These are phyloP conservation scores for Carassius auratus DNA, from an alignment of 2,113 vertebrate genomes.

Conservation along the genomic window DNA sequence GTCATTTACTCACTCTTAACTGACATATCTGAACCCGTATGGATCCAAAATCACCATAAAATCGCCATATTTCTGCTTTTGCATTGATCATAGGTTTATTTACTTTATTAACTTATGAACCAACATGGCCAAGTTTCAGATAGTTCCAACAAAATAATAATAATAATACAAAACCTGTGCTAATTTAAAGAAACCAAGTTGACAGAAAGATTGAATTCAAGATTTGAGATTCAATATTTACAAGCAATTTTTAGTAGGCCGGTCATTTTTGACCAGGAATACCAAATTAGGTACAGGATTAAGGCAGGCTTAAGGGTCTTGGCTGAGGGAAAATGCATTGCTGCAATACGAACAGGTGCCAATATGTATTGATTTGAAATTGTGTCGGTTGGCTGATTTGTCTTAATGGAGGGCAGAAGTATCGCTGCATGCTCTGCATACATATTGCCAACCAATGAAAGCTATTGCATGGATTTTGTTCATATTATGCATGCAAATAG, in stretches of 20 bases:
- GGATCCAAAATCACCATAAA: background rate
- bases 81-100: too few species aligned
- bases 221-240: too few species aligned
- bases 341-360: background rate
- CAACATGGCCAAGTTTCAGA: too few species aligned
- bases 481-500: background rate
- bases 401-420: slow-evolving; percentile 1
- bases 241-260: too few species aligned
- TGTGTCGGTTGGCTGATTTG: background rate
- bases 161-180: too few species aligned
- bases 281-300: too few species aligned
- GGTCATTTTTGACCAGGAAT: too few species aligned
- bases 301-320: background rate
- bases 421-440: background rate
- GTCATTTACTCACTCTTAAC: background rate
- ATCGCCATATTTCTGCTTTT: too few species aligned
- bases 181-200: too few species aligned
- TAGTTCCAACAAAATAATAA: too few species aligned
- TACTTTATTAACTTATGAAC: too few species aligned
- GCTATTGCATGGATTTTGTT: background rate
- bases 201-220: too few species aligned
- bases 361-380: background rate
- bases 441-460: background rate
- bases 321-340: background rate
- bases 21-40: background rate